Base-by-base conservation (phyloP, 2,888 invertebrate genomes). In the Phrixothrix hirtus region DNA sequence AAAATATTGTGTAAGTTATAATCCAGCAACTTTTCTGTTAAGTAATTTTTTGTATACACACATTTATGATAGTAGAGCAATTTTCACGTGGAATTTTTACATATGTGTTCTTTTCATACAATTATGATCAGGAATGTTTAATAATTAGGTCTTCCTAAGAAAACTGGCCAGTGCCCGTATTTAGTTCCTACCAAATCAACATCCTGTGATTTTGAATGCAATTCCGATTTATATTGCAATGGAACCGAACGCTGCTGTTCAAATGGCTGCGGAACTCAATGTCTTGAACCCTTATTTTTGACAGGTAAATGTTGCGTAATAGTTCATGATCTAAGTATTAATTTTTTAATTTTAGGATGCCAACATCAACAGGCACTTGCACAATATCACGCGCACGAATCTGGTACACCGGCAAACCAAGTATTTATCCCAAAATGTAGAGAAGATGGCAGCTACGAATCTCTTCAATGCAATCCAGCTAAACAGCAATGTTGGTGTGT, bases 181-280 rank as follows among this genome's bases (percentile, higher is more conserved):
- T 76, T 92, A 53, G 85, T 92, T 17, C 91, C 92, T 0, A 78
- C 80, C 6, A 76, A 77, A 29, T 77, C 81, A 0, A 83, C 84
- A 2, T 79, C 82, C 37, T 92, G 92, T 67, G 88, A 89, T 63
- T 84, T 88, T 68, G 84, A 88, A 66, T 92, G 92, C 61, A 83
- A 84, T 43, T 83, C 84, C 0, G 92, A 92, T 74, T 81, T 84
- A 10, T 86, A 89, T 59, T 92, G 92, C 66, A 83, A 82, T 1
- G 81, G 83, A 0, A 78, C 79, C 0, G 81, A 83, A 49, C 86
- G 90, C 52, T 92, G 92, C 74, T 92, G 92, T 68, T 89, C 90
- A 0, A 92, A 91, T 31, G 92, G 92, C 14, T 92, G 92, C 67
- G 92, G 92, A 0, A 91, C 92, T 0, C 86, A 88, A 61, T 92